These are phyloP conservation scores for Kryptopterus vitreolus DNA, from an alignment of 2,797 vertebrate genomes.

Conservation along the genomic window DNA sequence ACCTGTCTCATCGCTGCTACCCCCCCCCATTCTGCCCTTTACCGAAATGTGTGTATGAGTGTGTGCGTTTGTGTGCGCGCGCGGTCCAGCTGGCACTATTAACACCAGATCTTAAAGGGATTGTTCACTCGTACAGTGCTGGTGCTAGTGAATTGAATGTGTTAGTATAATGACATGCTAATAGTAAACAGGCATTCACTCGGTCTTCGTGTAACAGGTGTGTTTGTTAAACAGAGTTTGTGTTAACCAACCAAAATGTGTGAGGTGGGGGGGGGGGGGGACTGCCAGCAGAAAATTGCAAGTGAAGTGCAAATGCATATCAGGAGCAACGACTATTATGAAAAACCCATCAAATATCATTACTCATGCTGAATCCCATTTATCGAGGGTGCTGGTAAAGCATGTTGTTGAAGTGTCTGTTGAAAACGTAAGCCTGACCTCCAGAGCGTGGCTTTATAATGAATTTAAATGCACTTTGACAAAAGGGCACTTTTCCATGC, in stretches of 20 bases:
- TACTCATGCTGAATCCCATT: background rate
- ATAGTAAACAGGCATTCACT: constrained; percentile 16
- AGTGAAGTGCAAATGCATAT: background rate
- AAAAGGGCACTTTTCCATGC: background rate
- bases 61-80: background rate
- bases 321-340: background rate
- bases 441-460: background rate
- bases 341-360: background rate
- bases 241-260: background rate
- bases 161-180: constrained; percentile 5
- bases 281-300: background rate
- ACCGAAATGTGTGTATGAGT: background rate
- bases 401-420: background rate
- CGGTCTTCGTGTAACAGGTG: background rate
- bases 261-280: background rate
- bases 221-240: constrained; percentile 7
- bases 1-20: constrained; percentile 6
- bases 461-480: too few relatives aligned
- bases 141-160: background rate
- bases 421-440: too few relatives aligned
- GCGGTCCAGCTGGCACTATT: constrained; percentile 7
- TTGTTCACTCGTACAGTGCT: background rate
- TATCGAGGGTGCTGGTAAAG: background rate
- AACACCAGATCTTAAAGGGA: constrained; percentile 22
- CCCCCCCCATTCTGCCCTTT: constrained; percentile 40